Base-by-base conservation (phyloP, 2,797 vertebrate genomes). In the Pteropus rufus region DNA sequence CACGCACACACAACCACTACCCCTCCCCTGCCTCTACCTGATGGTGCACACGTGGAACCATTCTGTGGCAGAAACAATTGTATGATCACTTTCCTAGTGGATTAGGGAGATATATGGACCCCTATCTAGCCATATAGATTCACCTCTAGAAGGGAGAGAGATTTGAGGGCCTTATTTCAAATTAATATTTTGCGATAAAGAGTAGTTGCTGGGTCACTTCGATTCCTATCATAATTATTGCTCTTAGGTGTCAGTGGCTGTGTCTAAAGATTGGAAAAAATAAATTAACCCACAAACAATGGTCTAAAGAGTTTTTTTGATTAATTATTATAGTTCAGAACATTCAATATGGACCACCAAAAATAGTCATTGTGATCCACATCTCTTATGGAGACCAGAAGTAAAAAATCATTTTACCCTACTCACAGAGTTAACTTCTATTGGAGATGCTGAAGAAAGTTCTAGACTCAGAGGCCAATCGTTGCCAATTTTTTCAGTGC, bases 391-490 rank as follows among this genome's bases (percentile, higher is more conserved):
- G 82, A 87, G 29, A 69, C n/a, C 2, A 2, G 14, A 91, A 84
- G 21, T 49, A 39, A 87, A 91, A 56, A 72, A 31, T 41, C 12
- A 58, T 62, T 49, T 88, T 18, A 21, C 9, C 26, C 21, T 23
- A 83, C 41, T 18, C 58, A 83, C 26, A 36, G 6, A 90, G 23
- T 31, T 26, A 39, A 64, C 18, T 73, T 89, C 89, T 77, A 8
- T 88, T 72, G 31, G 41, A 62, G 73, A 93, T 62, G 18, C 87
- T 69, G 3, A 93, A 72, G 77, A 89, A 84, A 87, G 52, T 81
- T 94, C 90, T 73, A 93, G 12, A 77, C 54, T 86, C 39, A 19
- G n/a, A 10, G 8, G 52, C 79, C 64, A 60, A 62, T 86, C 1
- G 0, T 58, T n/a, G 36, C 26, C 82, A 5, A n/a, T 72, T 76